Conservation (phyloP, 2,797 vertebrate species). For the Galaxias olidus region DNA sequence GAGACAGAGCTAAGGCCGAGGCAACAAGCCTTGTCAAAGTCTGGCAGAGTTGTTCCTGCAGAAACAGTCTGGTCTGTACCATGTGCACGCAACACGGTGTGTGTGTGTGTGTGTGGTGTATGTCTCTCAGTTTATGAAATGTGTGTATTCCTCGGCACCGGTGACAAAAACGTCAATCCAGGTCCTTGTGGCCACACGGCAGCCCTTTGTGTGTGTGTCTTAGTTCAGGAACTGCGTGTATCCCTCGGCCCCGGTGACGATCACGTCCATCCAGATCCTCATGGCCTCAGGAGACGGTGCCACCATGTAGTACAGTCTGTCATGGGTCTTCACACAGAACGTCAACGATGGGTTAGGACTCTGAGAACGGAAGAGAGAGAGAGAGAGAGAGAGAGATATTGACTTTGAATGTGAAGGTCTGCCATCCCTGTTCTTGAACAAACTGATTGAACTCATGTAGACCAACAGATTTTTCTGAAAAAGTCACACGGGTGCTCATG, state of each 20-base stretch:
- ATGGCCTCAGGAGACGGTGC: constrained; percentile 92
- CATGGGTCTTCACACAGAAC: constrained; percentile 97
- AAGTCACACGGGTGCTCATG: no score
- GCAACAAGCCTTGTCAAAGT: constrained; percentile 31
- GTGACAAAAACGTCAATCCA: constrained; percentile 98
- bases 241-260: constrained; percentile 93
- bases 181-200: no score
- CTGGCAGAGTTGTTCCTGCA: constrained; percentile 57
- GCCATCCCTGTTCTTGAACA: no score
- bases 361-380: constrained; percentile 58
- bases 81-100: neutral
- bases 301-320: constrained; percentile 95
- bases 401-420: neutral
- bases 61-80: constrained; percentile 27
- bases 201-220: constrained; percentile 25
- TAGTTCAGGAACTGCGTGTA: constrained; percentile 96
- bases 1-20: neutral
- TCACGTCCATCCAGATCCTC: constrained; percentile 98
- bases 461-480: no score
- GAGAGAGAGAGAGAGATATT: neutral
- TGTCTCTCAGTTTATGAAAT: constrained; percentile 84
- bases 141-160: constrained; percentile 92
- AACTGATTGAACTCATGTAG: no score
- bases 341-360: constrained; percentile 93
- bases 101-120: constrained; percentile 46